Evolutionary conservation across 2,113 vertebrate species (phyloP).

Genomic region (Pavo muticus): DNA sequence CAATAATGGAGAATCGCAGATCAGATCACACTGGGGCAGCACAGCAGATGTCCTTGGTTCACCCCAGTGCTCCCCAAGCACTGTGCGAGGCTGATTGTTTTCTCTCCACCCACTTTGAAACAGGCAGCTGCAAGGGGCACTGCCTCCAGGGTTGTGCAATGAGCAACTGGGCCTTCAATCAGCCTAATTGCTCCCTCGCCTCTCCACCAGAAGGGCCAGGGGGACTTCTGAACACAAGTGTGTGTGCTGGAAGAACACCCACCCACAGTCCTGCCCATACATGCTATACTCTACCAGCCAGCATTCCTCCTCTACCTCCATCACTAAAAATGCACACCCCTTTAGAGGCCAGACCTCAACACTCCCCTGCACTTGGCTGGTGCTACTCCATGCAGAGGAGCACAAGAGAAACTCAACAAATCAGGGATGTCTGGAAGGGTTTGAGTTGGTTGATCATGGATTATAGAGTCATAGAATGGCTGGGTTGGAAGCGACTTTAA

Average conservation of each 20-base stretch:
- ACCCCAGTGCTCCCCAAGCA: background rate
- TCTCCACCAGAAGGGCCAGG: slow-evolving; percentile 1
- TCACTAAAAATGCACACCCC: background rate
- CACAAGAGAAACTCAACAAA: background rate
- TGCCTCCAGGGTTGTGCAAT: slow-evolving; percentile 34
- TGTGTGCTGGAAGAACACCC: slow-evolving; percentile 19
- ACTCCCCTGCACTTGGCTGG: background rate
- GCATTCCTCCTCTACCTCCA: slow-evolving; percentile 6
- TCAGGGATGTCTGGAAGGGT: background rate
- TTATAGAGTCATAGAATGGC: background rate
- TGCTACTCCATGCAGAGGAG: background rate
- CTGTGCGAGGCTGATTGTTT: background rate
- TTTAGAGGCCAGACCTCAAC: background rate
- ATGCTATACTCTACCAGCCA: background rate
- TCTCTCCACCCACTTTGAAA: background rate
- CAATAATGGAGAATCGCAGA: background rate
- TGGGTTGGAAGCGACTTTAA: too few species aligned
- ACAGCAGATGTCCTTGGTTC: background rate
- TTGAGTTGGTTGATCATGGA: background rate
- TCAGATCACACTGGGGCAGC: background rate
- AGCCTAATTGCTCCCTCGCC: slow-evolving; percentile 36
- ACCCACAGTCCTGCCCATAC: background rate
- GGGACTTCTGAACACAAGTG: background rate
- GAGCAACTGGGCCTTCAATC: slow-evolving; percentile 15
- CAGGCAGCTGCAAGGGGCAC: background rate